Percentiles rank a stretch among this genome's conserved stretches.
Evolutionary conservation across 2,888 invertebrate species (phyloP).

Genomic region (Nebria salina): DNA sequence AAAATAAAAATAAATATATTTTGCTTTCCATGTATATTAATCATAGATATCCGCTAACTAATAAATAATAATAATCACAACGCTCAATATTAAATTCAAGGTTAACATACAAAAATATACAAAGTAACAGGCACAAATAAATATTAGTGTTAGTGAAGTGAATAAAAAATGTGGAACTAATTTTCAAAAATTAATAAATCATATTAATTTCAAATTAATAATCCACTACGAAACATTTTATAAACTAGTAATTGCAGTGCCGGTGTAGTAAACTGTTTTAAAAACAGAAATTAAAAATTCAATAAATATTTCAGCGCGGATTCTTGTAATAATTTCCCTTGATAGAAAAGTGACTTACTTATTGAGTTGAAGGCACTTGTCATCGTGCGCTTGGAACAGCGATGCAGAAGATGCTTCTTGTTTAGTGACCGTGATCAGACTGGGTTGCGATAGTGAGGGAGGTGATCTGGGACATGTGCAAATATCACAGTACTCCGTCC

Average conservation of each 20-base stretch:
- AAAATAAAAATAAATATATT: slow-evolving; percentile 11
- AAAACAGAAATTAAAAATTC: too few relatives aligned
- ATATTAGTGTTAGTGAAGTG: not conserved
- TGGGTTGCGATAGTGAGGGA: slow-evolving; percentile 72
- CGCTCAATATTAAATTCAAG: slow-evolving; percentile 7
- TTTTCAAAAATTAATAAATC: too few relatives aligned
- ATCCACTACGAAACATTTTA: too few relatives aligned
- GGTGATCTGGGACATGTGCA: slow-evolving; percentile 76
- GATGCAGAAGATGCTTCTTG: slow-evolving; percentile 52
- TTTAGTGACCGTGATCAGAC: slow-evolving; percentile 75
- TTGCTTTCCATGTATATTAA: slow-evolving; percentile 2
- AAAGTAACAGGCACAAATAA: not conserved
- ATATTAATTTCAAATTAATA: too few relatives aligned
- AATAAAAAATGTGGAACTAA: not conserved
- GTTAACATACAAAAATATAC: slow-evolving; percentile 11
- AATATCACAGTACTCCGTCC: slow-evolving; percentile 83
- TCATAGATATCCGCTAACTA: not conserved
- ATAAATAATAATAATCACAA: slow-evolving; percentile 2
- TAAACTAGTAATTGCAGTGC: too few relatives aligned
- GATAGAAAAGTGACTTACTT: slow-evolving; percentile 32
- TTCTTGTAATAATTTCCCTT: too few relatives aligned
- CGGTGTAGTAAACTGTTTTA: too few relatives aligned
- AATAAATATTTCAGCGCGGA: too few relatives aligned
- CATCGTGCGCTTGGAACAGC: slow-evolving; percentile 34
- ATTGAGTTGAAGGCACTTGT: slow-evolving; percentile 45